phyloP scores from a whole-genome alignment of 2,113 vertebrate species.

The Otolemur garnettii region DNA sequence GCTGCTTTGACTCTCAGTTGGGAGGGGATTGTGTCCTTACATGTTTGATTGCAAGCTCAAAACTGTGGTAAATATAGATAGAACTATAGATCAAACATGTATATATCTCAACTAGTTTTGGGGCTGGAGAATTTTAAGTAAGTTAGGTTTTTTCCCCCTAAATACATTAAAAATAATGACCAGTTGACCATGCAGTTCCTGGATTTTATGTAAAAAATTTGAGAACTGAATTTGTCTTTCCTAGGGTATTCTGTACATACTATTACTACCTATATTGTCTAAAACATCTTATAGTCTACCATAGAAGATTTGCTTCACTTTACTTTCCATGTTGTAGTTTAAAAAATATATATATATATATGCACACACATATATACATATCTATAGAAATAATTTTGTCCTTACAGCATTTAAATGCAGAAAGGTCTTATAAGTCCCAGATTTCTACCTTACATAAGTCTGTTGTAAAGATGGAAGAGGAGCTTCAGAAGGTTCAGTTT shows the following conservation, averaged over 20 bases:
- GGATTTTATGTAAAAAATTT: constrained; percentile 49
- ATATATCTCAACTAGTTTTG: not conserved
- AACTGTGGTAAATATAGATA: constrained; percentile 20
- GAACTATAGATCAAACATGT: not conserved
- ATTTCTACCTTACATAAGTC: constrained; percentile 85
- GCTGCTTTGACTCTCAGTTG: not conserved
- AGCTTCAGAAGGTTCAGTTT: constrained; percentile 84
- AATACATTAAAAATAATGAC: constrained; percentile 48
- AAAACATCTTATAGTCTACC: not conserved
- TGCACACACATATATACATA: too few relatives aligned
- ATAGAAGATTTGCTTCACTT: constrained; percentile 35
- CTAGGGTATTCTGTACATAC: not conserved
- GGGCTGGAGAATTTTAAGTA: not conserved
- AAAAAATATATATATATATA: not conserved
- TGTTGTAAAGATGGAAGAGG: constrained; percentile 87
- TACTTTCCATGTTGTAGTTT: constrained; percentile 23
- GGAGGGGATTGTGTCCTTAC: not conserved
- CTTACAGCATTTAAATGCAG: constrained; percentile 84
- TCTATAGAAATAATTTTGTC: constrained; percentile 52
- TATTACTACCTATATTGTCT: not conserved
- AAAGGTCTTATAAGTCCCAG: constrained; percentile 87
- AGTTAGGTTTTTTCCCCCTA: not conserved
- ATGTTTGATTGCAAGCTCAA: not conserved
- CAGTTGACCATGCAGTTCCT: not conserved
- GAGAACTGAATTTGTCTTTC: not conserved